Evolutionary conservation across 2,888 invertebrate species (phyloP).

Genomic region (Ferrisia virgata): DNA sequence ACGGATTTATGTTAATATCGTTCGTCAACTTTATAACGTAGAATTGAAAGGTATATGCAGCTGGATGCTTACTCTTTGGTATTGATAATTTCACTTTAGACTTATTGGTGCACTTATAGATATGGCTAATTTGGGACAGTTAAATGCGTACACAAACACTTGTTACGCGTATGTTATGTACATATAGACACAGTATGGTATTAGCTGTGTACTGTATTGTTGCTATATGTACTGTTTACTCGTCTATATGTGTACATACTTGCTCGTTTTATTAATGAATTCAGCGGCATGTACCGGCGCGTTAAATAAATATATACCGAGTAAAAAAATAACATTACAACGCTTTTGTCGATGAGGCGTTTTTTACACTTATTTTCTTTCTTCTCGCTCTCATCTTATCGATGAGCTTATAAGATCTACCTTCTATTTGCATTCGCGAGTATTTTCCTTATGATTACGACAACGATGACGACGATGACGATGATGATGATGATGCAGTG

Average conservation of each 20-base stretch:
- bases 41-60: too few species aligned
- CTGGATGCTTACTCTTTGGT: too few species aligned
- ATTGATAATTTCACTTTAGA: background rate
- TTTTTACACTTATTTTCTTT: background rate
- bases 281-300: constrained; percentile 38
- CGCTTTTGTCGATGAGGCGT: background rate
- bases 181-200: too few species aligned
- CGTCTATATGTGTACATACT: too few species aligned
- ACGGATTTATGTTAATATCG: too few species aligned
- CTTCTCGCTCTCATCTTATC: background rate
- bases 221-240: background rate
- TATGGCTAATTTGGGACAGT: background rate
- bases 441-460: too few species aligned
- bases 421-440: too few species aligned
- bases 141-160: constrained; percentile 1
- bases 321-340: constrained; percentile 21
- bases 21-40: too few species aligned
- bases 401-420: background rate
- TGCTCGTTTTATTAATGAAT: constrained; percentile 45
- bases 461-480: too few species aligned
- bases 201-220: background rate
- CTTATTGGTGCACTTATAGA: background rate
- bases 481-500: too few species aligned
- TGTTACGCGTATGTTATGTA: background rate
- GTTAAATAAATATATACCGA: constrained; percentile 37